A percentile compares a stretch with the other conserved stretches of the same genome.
Conservation (phyloP, 2,113 vertebrate species). For the Lamprotornis superbus region DNA sequence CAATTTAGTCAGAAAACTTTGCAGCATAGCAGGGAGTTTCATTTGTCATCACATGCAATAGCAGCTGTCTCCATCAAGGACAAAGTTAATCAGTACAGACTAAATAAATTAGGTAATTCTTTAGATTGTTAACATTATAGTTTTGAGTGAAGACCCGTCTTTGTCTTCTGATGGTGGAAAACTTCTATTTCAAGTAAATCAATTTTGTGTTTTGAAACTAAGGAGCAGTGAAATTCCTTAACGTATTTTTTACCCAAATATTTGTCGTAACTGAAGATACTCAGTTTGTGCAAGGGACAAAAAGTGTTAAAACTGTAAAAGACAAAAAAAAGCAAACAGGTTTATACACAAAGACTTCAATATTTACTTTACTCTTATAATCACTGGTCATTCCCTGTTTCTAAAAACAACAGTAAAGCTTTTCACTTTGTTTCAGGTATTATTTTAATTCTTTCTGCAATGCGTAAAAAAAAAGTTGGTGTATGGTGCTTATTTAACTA, state of each 20-base stretch:
- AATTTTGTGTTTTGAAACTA: neutral
- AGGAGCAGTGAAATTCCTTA: neutral
- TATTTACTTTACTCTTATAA: neutral
- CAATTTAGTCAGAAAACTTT: slow-evolving; percentile 34
- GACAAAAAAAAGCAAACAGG: neutral
- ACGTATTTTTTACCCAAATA: neutral
- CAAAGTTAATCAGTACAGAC: neutral
- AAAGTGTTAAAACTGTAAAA: neutral
- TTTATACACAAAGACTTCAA: neutral
- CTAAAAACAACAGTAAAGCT: neutral
- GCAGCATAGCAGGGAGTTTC: neutral
- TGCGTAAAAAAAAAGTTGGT: neutral
- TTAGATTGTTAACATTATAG: neutral
- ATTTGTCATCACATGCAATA: neutral
- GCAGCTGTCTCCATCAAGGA: slow-evolving; percentile 27
- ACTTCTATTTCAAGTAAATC: neutral
- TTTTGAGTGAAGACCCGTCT: neutral
- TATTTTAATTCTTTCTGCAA: neutral
- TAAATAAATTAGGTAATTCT: slow-evolving; percentile 8
- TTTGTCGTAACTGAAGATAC: neutral
- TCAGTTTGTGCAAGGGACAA: neutral
- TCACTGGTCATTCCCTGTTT: neutral
- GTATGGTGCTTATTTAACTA: neutral
- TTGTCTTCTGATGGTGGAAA: neutral
- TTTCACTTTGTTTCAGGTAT: neutral